phyloP scores from a whole-genome alignment of 1,140 invertebrate genomes.

The Diploscapter pachys region DNA sequence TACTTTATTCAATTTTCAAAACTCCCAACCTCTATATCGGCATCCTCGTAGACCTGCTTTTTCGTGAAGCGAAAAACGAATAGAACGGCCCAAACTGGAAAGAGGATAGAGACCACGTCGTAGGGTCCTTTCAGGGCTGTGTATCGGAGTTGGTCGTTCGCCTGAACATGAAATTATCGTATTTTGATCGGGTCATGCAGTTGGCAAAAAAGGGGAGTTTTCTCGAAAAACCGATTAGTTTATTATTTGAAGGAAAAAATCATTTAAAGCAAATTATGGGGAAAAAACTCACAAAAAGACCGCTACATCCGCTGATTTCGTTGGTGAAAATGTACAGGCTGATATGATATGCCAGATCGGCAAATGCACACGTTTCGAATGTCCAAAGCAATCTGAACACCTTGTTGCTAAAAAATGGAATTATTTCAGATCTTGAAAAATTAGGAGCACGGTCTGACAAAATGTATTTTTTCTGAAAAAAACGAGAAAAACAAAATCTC shows the following conservation, averaged over 20 bases:
- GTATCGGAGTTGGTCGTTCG: conserved; percentile 30
- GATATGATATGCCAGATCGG: conserved; percentile 31
- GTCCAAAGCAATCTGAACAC: conserved; percentile 21
- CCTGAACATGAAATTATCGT: conserved; percentile 21
- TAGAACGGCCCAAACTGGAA: conserved; percentile 38
- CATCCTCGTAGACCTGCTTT: conserved; percentile 4
- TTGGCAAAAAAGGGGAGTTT: not conserved
- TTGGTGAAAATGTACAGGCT: conserved; percentile 31
- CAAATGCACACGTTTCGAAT: conserved; percentile 25
- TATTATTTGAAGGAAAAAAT: not conserved
- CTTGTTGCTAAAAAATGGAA: not conserved
- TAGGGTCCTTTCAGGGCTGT: conserved; percentile 28
- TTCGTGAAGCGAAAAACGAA: conserved; percentile 27
- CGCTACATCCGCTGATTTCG: conserved; percentile 31
- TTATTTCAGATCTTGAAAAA: not conserved
- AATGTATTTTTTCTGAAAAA: no score
- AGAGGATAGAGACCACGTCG: conserved; percentile 31
- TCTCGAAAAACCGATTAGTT: no score
- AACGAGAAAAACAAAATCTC: no score
- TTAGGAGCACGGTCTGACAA: no score
- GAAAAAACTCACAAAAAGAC: conserved; percentile 33
- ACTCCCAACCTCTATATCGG: conserved; percentile 8
- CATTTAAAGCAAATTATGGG: not conserved
- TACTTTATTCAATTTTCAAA: conserved; percentile 4
- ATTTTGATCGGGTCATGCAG: not conserved